Evolutionary conservation across 2,113 vertebrate genomes (phyloP).

Genomic region (Coryphaenoides rupestris): DNA sequence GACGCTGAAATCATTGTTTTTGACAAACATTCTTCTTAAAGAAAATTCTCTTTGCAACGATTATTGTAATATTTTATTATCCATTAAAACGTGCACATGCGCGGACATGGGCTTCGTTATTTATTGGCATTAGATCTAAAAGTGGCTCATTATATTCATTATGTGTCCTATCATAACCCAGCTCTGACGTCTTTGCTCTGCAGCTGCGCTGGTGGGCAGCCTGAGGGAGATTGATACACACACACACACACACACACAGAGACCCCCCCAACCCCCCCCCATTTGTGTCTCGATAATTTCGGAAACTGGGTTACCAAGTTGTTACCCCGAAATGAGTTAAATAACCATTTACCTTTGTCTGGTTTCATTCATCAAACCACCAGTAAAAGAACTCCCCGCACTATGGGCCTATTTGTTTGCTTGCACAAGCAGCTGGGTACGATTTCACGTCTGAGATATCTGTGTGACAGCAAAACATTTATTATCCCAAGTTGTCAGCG

Average conservation of each 20-base stretch:
- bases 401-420: constrained; percentile 93
- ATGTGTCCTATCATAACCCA: no score
- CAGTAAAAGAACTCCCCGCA: constrained; percentile 87
- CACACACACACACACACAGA: constrained; percentile 57
- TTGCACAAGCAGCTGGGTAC: constrained; percentile 94
- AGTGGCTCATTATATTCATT: no score
- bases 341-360: constrained; percentile 95
- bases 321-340: constrained; percentile 89
- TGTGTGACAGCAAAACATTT: constrained; percentile 96
- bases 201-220: constrained; percentile 34
- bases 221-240: constrained; percentile 64
- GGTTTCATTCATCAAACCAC: constrained; percentile 93
- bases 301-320: constrained; percentile 77
- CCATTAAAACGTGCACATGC: no score
- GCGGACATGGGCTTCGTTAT: no score
- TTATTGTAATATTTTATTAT: no score
- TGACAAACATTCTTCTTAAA: no score
- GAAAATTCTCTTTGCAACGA: no score
- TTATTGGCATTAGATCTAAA: no score
- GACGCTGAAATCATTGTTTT: no score
- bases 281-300: constrained; percentile 68
- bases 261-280: constrained; percentile 48
- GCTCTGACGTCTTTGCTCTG: no score
- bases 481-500: constrained; percentile 83
- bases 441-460: constrained; percentile 98